phyloP scores from a whole-genome alignment of 1,140 invertebrate genomes.

The Campoletis sonorensis region DNA sequence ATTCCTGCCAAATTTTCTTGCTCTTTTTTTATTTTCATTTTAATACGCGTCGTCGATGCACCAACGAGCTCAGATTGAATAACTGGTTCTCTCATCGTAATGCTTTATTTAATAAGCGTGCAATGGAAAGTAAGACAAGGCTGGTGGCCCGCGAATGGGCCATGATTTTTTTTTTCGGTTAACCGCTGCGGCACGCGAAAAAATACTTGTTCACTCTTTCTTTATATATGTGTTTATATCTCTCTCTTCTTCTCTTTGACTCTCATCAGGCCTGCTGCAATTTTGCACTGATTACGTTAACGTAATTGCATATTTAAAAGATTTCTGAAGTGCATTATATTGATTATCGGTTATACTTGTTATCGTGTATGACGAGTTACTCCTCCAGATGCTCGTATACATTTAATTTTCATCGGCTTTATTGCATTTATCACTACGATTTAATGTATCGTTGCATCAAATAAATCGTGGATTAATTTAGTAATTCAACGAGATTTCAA shows the following conservation, averaged over 20 bases:
- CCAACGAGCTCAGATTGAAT: constrained; percentile 31
- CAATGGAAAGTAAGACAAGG: constrained; percentile 41
- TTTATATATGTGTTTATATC: too few species aligned
- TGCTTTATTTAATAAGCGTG: constrained; percentile 28
- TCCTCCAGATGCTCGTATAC: neutral
- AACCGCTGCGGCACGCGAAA: constrained; percentile 28
- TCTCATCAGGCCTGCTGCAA: constrained; percentile 10
- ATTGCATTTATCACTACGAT: neutral
- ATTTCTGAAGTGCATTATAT: constrained; percentile 17
- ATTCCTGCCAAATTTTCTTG: neutral
- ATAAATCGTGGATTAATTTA: neutral
- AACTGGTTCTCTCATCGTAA: constrained; percentile 27
- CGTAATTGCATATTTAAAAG: constrained; percentile 32
- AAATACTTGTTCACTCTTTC: constrained; percentile 26
- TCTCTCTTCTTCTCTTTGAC: neutral
- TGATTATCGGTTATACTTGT: constrained; percentile 33
- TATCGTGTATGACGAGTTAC: constrained; percentile 18
- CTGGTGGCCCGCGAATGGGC: constrained; percentile 18
- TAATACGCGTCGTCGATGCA: constrained; percentile 19
- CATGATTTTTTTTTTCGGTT: constrained; percentile 39
- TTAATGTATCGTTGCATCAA: neutral
- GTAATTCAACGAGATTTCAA: neutral
- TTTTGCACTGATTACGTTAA: constrained; percentile 39
- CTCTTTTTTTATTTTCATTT: neutral
- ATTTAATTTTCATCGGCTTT: neutral